Evolutionary conservation across 2,797 vertebrate species (phyloP), one percentile per base, ranked within the genome.

Genomic region (Poeciliopsis gracilis): DNA sequence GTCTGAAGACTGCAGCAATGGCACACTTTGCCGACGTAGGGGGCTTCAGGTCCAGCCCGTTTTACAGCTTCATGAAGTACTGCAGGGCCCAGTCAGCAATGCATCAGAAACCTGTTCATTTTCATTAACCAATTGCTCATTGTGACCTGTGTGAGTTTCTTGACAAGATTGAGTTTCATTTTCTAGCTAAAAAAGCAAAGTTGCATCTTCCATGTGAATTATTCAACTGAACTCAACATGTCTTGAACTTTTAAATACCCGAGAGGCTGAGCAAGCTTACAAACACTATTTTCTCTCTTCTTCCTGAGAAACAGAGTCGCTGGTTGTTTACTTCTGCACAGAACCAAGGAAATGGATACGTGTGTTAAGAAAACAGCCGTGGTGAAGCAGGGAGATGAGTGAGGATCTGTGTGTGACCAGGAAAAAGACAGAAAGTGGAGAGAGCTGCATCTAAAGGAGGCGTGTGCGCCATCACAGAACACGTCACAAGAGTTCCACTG

Each of bases 71-170:
- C 30, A 25, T 73, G 73, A 84, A 87, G 84, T 75, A 80, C 84
- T 83, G 89, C 87, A 82, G 88, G 45, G 28, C 73, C 57, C n/a
- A 77, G 86, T 85, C 89, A 84, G 84, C 53, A 73, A 82, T 70
- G 86, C 90, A 83, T 82, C 79, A 87, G 93, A 94, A 95, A 95
- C 94, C 89, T 90, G 92, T 95, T 94, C 90, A 91, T 92, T 94
- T 94, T 95, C 93, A 95, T 95, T 94, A 94, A 94, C 93, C 94
- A 95, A 95, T 95, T 95, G 93, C 89, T 93, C 61, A 72, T 78
- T 77, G 82, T 94, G 94, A 91, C 94, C 94, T 92, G 90, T 86
- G 86, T 55, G 86, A 88, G 87, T 90, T 90, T 78, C 83, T 90
- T 92, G 89, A 86, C 89, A 86, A 94, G 93, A 93, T 93, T 92